Base-by-base conservation (phyloP, 2,797 vertebrate species). In the Siniperca scherzeri region DNA sequence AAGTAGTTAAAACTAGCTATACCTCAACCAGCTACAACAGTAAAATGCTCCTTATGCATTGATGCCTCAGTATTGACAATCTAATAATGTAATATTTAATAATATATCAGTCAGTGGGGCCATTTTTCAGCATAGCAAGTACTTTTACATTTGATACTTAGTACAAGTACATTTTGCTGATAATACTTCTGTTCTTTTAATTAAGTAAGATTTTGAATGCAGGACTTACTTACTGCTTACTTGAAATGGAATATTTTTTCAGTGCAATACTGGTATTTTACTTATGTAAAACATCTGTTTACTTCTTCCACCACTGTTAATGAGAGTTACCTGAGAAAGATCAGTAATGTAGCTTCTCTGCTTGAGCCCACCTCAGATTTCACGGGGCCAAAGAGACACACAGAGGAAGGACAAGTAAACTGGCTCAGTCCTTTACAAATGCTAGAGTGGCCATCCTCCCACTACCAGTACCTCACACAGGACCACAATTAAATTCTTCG, bases 401-500 rank as follows among this genome's bases (percentile, higher is more conserved):
- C 66, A 89, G 82, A 88, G 80, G 74, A 85, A 60, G 88, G 56
- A 84, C 80, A 83, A 88, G 71, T 52, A 50, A 87, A 80, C 84
- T 27, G 67, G 56, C 78, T 80, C 57, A 2, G 74, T 65, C 80
- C 89, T 92, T 91, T 92, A 85, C 77, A 91, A 88, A 77, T 11
- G 30, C 60, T 86, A 81, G 92, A 94, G 94, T 92, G 93, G 87
- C 85, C 81, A 59, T 92, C 89, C 90, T 92, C 90, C 90, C 83
- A 65, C 88, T 81, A 83, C 82, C 87, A 82, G 82, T 80, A 79
- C 70, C 79, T 90, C 80, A 83, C 81, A 83, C 84, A 88, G 82
- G 74, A 84, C 84, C 85, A 93, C 89, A 91, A 93, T 93, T 88
- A 90, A 90, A 93, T 93, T 93, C 92, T 91, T 89, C 36, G 22